A percentile compares a stretch with the other conserved stretches of the same genome.
These are phyloP conservation scores for Empis stercorea DNA, from an alignment of 2,888 invertebrate species.

Conservation along the genomic window DNA sequence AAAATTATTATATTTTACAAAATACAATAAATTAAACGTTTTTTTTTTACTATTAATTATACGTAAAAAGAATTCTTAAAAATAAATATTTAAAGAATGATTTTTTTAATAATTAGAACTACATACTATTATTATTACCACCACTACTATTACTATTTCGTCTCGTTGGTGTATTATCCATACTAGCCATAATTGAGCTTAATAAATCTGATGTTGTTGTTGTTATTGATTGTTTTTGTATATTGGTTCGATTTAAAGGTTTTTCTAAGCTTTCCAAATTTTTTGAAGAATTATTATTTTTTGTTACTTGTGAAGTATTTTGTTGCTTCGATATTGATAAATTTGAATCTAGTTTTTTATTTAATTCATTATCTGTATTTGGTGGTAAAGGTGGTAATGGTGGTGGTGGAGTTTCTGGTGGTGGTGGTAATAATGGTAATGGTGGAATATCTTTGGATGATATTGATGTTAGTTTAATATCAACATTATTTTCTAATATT, in stretches of 20 bases:
- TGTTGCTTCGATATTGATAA: conserved; percentile 15
- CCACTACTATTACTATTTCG: too few relatives aligned
- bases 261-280: neutral
- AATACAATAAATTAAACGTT: too few relatives aligned
- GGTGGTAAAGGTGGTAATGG: conserved; percentile 18
- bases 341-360: too few relatives aligned
- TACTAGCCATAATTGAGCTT: conserved; percentile 37
- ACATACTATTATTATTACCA: too few relatives aligned
- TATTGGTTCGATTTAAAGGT: neutral
- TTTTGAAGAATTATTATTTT: neutral
- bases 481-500: conserved; percentile 9
- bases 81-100: too few relatives aligned
- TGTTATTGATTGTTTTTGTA: neutral
- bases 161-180: conserved; percentile 21
- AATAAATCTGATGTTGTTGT: conserved; percentile 22
- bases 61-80: too few relatives aligned
- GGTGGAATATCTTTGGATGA: conserved; percentile 7
- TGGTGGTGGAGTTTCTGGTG: conserved; percentile 16
- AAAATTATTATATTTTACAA: too few relatives aligned
- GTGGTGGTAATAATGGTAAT: conserved; percentile 12
- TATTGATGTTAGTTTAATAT: conserved; percentile 20
- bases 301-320: conserved; percentile 14
- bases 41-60: too few relatives aligned
- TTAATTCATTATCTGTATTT: too few relatives aligned
- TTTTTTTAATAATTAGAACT: too few relatives aligned